Evolutionary conservation across 2,113 vertebrate species (phyloP).

Genomic region (Sinocyclocheilus rhinocerous): DNA sequence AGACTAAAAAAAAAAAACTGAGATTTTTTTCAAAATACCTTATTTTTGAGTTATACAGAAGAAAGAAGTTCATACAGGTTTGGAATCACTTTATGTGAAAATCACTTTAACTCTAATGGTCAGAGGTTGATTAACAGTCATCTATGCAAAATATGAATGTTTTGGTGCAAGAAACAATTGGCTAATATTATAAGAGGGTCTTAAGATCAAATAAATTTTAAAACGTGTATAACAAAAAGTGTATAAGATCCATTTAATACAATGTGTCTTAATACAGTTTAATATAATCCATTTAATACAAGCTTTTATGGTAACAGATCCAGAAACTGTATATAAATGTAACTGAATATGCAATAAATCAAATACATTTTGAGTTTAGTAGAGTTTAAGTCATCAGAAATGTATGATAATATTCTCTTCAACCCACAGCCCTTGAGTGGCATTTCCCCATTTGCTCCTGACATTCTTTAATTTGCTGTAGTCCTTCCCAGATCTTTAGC

Average conservation of each 20-base stretch:
- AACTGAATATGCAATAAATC: neutral
- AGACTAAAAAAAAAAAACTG: neutral
- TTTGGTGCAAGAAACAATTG: too few relatives aligned
- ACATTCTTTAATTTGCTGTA: neutral
- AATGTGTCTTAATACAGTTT: neutral
- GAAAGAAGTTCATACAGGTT: neutral
- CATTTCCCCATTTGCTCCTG: constrained; percentile 23
- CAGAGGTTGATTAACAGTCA: neutral
- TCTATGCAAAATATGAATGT: neutral
- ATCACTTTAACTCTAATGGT: neutral
- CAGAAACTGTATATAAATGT: neutral
- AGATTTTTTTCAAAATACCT: too few relatives aligned
- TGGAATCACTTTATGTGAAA: neutral
- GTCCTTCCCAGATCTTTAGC: neutral
- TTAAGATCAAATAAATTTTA: neutral
- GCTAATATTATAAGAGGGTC: too few relatives aligned
- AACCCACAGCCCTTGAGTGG: neutral
- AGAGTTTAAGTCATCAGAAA: neutral
- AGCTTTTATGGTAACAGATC: neutral
- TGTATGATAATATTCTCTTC: neutral
- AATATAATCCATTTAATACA: too few relatives aligned
- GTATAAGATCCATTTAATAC: neutral
- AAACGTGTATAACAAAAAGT: neutral
- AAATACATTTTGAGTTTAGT: neutral
- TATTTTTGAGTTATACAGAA: neutral